Evolutionary conservation across 1,140 invertebrate genomes (phyloP).

Genomic region (Drosophila aff.): DNA sequence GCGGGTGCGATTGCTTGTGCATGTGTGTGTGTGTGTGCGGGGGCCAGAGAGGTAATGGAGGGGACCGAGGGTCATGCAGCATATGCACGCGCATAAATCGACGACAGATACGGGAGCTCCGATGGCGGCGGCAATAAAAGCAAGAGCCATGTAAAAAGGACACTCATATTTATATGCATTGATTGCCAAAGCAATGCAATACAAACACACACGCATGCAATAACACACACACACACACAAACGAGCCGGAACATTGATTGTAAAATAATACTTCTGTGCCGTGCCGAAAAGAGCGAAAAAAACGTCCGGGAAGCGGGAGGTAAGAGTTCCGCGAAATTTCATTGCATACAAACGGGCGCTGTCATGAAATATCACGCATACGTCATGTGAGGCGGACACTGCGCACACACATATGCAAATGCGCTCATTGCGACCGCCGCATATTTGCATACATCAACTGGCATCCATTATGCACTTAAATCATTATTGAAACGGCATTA

Average conservation of each 20-base stretch:
- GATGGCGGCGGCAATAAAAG: slow-evolving; percentile 69
- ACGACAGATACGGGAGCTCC: slow-evolving; percentile 63
- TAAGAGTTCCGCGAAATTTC: slow-evolving; percentile 30
- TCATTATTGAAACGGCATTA: slow-evolving; percentile 34
- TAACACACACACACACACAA: slow-evolving; percentile 8
- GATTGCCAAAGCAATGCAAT: slow-evolving; percentile 79
- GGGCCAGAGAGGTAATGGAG: neutral
- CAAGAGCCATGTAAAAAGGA: slow-evolving; percentile 79
- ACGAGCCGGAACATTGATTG: slow-evolving; percentile 63
- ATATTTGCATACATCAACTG: slow-evolving; percentile 47
- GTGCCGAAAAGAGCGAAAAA: slow-evolving; percentile 16
- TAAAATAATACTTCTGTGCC: slow-evolving; percentile 77
- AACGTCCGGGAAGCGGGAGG: neutral
- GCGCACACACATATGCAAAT: slow-evolving; percentile 36
- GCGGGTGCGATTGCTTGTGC: neutral
- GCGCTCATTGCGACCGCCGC: slow-evolving; percentile 22
- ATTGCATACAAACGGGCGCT: slow-evolving; percentile 52
- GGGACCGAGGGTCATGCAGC: slow-evolving; percentile 38
- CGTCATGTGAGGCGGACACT: slow-evolving; percentile 38
- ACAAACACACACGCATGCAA: slow-evolving; percentile 40
- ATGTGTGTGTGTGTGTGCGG: neutral
- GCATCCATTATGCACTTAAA: slow-evolving; percentile 28
- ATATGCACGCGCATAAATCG: slow-evolving; percentile 82
- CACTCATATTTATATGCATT: slow-evolving; percentile 82
- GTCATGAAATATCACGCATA: slow-evolving; percentile 61